Evolutionary conservation across 2,888 invertebrate species (phyloP).

Genomic region (Zhengitettix transpicula): DNA sequence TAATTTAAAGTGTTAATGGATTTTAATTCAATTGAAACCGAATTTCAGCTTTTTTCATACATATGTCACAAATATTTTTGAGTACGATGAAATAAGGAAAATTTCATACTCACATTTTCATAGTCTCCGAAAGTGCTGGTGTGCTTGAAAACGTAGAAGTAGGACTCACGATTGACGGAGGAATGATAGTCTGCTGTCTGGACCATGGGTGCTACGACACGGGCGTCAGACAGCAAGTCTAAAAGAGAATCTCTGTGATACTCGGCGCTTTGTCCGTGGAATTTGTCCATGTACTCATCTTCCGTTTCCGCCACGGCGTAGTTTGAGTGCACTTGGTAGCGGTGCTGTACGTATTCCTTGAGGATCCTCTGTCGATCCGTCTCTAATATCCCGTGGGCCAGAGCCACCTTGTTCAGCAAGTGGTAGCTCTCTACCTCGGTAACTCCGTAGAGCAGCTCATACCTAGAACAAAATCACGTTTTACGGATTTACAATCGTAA

Average conservation of each 20-base stretch:
- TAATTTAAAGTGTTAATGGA: too few species aligned
- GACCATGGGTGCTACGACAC: conserved; percentile 66
- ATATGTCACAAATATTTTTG: too few species aligned
- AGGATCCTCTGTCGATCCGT: conserved; percentile 53
- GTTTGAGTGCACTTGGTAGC: conserved; percentile 23
- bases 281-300: not conserved
- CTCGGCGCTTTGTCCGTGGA: conserved; percentile 23
- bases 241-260: conserved; percentile 63
- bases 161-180: conserved; percentile 55
- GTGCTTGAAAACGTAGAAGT: conserved; percentile 79
- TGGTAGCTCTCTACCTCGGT: conserved; percentile 70
- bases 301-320: conserved; percentile 40
- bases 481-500: too few species aligned
- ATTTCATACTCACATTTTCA: conserved; percentile 44
- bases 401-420: conserved; percentile 50
- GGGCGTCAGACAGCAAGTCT: conserved; percentile 76
- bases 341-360: not conserved
- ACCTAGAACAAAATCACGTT: conserved; percentile 31
- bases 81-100: too few species aligned
- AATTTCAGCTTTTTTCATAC: too few species aligned
- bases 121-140: conserved; percentile 64
- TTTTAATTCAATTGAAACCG: too few species aligned
- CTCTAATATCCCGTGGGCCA: conserved; percentile 57
- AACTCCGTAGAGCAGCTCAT: conserved; percentile 73
- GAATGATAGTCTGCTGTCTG: conserved; percentile 62